Base-by-base conservation (phyloP, 2,888 invertebrate genomes). In the Lamproptera curius region DNA sequence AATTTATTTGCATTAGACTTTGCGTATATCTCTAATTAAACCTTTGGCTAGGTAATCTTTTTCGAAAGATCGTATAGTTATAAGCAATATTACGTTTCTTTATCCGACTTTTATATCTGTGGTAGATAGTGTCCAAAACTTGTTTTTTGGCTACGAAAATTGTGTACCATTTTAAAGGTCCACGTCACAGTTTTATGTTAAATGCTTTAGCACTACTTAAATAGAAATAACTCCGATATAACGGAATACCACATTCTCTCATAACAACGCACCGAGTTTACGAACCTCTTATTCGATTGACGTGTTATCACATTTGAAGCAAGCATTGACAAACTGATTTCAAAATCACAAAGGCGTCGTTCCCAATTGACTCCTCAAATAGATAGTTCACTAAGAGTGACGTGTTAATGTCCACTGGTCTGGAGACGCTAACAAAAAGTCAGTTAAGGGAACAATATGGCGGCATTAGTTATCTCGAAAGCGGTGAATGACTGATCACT, bases 401-500 rank as follows among this genome's bases (percentile, higher is more conserved):
- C 36, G 26, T 37, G 47, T 47, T 31, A 37, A 42, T 44, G 34
- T 16, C 26, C 26, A 10, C 41, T 38, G 17, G 28, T n/a, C 31
- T 23, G 45, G 34, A 43, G 39, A 50, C 16, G 50, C 50, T 50
- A 50, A 50, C 50, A 50, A 50, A 50, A 44, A 50, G 33, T 28
- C 45, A 45, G 44, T 50, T 45, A 50, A 44, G 43, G 39, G 40
- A 50, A 50, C 50, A 45, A 50, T 45, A 17, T 20, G 44, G 33
- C 9, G 28, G 35, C 40, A 20, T 34, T 36, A 36, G 43, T 49
- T 36, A 40, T 41, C 31, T 23, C 28, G 15, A 26, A 34, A 14
- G 42, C 23, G 28, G 14, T 28, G 39, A 45, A 47, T 46, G 50
- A 50, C 52, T 51, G 40, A 55, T 56, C 52, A 49, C 54, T 58